Base-by-base conservation (phyloP, 64 coral and sea anemone genomes). In the Montipora sp. region DNA sequence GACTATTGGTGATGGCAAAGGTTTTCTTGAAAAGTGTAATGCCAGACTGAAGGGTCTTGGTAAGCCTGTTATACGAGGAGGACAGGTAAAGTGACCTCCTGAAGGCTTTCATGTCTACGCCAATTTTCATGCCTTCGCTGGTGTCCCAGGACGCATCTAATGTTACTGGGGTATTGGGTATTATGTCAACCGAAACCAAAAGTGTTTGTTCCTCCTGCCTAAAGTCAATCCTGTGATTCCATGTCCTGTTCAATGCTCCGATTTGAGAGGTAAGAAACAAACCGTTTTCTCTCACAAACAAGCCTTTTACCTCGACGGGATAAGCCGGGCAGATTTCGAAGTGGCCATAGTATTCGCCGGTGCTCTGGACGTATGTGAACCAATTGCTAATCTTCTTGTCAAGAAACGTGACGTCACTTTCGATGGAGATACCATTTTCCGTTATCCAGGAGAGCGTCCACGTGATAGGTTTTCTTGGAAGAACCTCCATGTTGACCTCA, bases 211-310 rank as follows among this genome's bases (percentile, higher is more conserved):
- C 47, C 2, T 78, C 58, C 27, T 85, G 84, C 21, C 83, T 81
- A 1, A 89, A 47, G 18, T 94, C 77, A 48, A 97, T 93, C 77
- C 89, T 97, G 47, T 97, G 92, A 59, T 84, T 94, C 95, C 95
- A 97, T n/a, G 88, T 91, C 15, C 82, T 97, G 8, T 75, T 90
- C 53, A 97, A 97, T 65, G 95, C 95, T 9, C 76, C n/a, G 14
- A 97, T 82, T 16, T 71, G 72, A 19, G 80, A 71, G 4, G 85
- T 87, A 3, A 97, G 53, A 20, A 83, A 51, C 43, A 97, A 84
- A 24, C 92, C 95, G 47, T 92, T 88, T 48, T 92, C 87, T 78
- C 71, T 81, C 7, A 48, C 19, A 5, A 94, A 82, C 15, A 80
- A 59, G 12, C 95, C 95, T 73, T 59, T 97, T 11, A 97, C 90